phyloP scores from a whole-genome alignment of 2,888 invertebrate species.

The Phrixothrix hirtus region DNA sequence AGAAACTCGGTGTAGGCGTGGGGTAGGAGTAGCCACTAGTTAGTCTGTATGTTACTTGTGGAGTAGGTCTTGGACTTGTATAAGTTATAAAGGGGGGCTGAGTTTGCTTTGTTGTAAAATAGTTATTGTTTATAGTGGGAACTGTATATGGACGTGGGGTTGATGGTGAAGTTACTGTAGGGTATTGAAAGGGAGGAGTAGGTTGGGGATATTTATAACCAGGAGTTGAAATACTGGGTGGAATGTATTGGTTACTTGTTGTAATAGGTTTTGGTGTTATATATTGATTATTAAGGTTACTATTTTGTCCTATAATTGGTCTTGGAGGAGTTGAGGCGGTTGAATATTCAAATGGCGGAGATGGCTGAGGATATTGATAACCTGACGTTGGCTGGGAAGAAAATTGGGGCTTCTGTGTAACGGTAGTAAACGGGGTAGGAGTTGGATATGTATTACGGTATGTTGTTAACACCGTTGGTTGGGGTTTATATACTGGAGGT shows the following conservation, averaged over 20 bases:
- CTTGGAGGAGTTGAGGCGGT: conserved; percentile 7
- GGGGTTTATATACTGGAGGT: neutral
- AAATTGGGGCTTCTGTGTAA: neutral
- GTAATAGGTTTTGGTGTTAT: conserved; percentile 3
- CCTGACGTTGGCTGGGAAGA: conserved; percentile 8
- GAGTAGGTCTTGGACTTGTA: conserved; percentile 13
- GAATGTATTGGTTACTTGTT: conserved; percentile 1
- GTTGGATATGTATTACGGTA: neutral
- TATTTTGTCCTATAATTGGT: conserved; percentile 22
- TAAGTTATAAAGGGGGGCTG: conserved; percentile 2
- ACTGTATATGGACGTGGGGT: neutral
- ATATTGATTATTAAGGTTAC: conserved; percentile 7
- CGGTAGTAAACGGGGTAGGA: neutral
- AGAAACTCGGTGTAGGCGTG: neutral
- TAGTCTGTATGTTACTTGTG: conserved; percentile 8
- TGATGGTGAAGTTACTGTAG: conserved; percentile 1
- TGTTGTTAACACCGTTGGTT: neutral
- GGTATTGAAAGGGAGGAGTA: conserved; percentile 11
- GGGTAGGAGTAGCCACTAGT: conserved; percentile 9
- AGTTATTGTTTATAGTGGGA: conserved; percentile 6
- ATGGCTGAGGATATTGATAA: conserved; percentile 13
- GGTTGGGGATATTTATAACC: conserved; percentile 13
- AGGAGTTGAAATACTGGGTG: conserved; percentile 7
- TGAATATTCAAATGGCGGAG: conserved; percentile 11
- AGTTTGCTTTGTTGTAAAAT: conserved; percentile 6